phyloP scores from a whole-genome alignment of 2,888 invertebrate species.

The Drosophila anceps region DNA sequence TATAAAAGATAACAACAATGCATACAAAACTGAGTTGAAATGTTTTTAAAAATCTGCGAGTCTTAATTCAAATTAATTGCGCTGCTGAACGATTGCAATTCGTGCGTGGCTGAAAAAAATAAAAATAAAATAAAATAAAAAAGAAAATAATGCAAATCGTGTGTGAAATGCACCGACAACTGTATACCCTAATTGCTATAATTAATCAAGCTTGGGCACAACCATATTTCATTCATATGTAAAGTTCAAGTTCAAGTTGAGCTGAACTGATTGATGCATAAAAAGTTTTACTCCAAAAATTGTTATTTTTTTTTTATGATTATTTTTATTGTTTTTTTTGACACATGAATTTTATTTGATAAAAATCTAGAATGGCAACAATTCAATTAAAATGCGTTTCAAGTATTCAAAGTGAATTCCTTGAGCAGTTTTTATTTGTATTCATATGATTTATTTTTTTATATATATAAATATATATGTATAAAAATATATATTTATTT shows the following conservation, averaged over 20 bases:
- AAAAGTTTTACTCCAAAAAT: no score
- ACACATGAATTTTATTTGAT: no score
- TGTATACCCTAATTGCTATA: neutral
- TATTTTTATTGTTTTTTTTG: no score
- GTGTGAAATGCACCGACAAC: conserved; percentile 12
- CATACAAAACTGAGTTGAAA: conserved; percentile 54
- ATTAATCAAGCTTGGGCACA: neutral
- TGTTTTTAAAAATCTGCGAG: conserved; percentile 65
- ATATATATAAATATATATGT: no score
- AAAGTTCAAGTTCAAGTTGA: neutral
- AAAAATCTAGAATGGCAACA: no score
- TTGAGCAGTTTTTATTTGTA: no score
- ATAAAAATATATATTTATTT: no score
- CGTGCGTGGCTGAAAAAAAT: conserved; percentile 36
- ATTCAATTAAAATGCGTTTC: no score
- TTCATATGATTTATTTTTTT: no score
- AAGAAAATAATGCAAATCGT: conserved; percentile 18
- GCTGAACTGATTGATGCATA: no score
- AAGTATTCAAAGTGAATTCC: no score
- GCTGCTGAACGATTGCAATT: conserved; percentile 70
- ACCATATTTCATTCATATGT: neutral
- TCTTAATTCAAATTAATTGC: conserved; percentile 77
- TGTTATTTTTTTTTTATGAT: no score
- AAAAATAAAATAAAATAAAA: conserved; percentile 16
- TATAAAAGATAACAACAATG: neutral